phyloP scores from a whole-genome alignment of 2,113 vertebrate species.

The Clupea harengus region DNA sequence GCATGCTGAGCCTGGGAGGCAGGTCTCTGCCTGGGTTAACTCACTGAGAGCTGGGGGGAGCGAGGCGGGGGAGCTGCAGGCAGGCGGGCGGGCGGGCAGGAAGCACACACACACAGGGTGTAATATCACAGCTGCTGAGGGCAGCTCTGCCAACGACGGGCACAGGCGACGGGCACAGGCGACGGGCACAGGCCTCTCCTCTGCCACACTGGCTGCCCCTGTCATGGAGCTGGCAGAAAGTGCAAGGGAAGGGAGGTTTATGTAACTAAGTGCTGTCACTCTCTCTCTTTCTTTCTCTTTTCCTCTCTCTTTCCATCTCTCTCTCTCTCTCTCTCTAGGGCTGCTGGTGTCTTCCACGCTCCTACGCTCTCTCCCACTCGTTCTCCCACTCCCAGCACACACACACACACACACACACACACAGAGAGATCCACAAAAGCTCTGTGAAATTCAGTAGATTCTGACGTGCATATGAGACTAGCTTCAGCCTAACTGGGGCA shows the following conservation, averaged over 20 bases:
- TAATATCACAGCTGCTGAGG: constrained; percentile 11
- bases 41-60: not conserved
- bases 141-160: not conserved
- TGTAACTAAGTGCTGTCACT: not conserved
- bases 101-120: not conserved
- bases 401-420: not conserved
- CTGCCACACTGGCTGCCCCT: constrained; percentile 21
- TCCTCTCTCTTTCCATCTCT: constrained; percentile 39
- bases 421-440: not conserved
- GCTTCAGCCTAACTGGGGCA: not conserved
- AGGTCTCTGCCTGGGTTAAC: constrained; percentile 10
- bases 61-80: not conserved
- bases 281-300: constrained; percentile 24
- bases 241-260: constrained; percentile 23
- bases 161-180: not conserved
- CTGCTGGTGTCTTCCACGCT: constrained; percentile 4
- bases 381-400: not conserved
- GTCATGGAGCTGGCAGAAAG: constrained; percentile 32
- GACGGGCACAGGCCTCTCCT: not conserved
- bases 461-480: not conserved
- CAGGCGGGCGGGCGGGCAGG: not conserved
- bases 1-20: constrained; percentile 11
- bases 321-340: constrained; percentile 16
- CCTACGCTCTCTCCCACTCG: constrained; percentile 3
- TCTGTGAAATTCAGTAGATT: not conserved